Conservation (phyloP, 2,888 invertebrate genomes). For the Geotrupes spiniger region DNA sequence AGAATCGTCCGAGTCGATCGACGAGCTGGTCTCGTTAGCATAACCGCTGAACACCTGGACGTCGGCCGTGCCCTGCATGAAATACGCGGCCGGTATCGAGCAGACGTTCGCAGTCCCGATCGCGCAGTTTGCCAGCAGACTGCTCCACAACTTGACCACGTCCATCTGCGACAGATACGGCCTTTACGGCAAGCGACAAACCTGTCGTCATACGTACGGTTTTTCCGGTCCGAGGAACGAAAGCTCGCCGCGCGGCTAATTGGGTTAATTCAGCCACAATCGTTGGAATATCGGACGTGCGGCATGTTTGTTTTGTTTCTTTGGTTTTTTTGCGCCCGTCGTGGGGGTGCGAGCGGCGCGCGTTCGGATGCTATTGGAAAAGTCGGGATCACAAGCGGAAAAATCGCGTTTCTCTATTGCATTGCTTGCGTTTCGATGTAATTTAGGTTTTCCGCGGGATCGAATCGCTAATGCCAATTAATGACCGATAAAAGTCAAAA, state of each 20-base stretch:
- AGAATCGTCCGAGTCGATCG: conserved; percentile 13
- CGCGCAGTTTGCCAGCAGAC: conserved; percentile 27
- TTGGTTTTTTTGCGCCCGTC: conserved; percentile 1
- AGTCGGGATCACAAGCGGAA: conserved; percentile 21
- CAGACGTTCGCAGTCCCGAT: conserved; percentile 23
- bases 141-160: conserved; percentile 29
- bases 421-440: no score
- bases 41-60: conserved; percentile 24
- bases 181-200: not conserved
- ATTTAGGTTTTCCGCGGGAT: no score
- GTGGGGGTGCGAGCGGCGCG: no score
- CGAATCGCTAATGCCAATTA: no score
- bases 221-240: conserved; percentile 3
- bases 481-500: no score
- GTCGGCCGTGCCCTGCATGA: conserved; percentile 25
- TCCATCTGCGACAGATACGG: conserved; percentile 24
- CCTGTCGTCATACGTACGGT: not conserved
- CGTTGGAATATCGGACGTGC: conserved; percentile 19
- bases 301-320: conserved; percentile 22
- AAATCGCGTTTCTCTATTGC: conserved; percentile 11
- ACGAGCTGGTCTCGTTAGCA: conserved; percentile 22
- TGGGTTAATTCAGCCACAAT: conserved; percentile 14
- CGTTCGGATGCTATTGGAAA: conserved; percentile 26
- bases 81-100: conserved; percentile 27
- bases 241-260: conserved; percentile 14